Evolutionary conservation across 2,797 vertebrate species (phyloP).

Genomic region (Hirundo rustica): DNA sequence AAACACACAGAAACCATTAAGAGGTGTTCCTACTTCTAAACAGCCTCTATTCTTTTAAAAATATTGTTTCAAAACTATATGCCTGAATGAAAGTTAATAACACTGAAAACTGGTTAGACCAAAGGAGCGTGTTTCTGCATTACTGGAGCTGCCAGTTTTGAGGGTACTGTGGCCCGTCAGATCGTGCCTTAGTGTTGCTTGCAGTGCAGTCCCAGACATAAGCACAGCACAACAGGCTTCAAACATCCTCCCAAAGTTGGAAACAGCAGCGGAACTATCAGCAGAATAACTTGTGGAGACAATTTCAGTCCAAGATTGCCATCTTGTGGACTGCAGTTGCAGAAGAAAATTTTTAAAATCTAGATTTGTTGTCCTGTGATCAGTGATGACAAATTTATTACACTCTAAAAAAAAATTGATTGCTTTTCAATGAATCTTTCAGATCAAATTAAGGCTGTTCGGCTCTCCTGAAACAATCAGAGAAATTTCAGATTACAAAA

Average conservation of each 20-base stretch:
- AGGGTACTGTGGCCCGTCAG: neutral
- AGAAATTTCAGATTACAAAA: slow-evolving; percentile 5
- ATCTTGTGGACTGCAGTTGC: slow-evolving; percentile 59
- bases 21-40: neutral
- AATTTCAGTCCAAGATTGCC: slow-evolving; percentile 67
- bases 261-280: neutral
- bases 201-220: neutral
- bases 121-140: neutral
- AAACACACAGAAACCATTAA: neutral
- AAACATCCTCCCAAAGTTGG: neutral
- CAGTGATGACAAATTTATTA: neutral
- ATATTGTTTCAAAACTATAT: neutral
- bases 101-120: neutral
- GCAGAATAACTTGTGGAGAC: neutral
- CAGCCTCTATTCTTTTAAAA: neutral
- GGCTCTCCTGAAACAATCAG: neutral
- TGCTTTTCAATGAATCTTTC: neutral
- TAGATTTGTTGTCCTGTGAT: neutral
- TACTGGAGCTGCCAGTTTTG: neutral
- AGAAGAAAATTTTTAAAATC: neutral
- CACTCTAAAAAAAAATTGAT: neutral
- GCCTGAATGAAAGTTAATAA: neutral
- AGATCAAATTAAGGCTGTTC: neutral
- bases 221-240: neutral
- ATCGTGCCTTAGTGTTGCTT: neutral